Evolutionary conservation across 2,888 invertebrate species (phyloP), one percentile per base, ranked within the genome.

Genomic region (Melikaiella ostensackeni): DNA sequence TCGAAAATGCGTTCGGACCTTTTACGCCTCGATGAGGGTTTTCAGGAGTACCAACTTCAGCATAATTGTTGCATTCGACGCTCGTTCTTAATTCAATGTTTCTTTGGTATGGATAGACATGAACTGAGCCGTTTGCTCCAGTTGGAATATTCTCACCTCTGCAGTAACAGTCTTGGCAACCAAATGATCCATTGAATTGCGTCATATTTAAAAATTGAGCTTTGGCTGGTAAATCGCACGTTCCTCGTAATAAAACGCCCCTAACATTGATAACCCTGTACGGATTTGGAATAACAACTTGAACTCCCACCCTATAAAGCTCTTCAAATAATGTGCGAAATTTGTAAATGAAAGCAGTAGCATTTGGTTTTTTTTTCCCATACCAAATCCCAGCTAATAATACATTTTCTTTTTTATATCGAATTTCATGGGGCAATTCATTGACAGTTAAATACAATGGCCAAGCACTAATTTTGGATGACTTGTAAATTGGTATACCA

Each of bases 361-460:
- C 64, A 33, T 79, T 66, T 19, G 81, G 80, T 82, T 84, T 50
- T 76, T 61, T 59, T 75, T 66, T n/a, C 0, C 81, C 82, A 70
- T 78, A 82, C 83, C 81, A 83, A 9, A 81, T 59, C 13, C 75
- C 79, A 11, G 74, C 57, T 6, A 84, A 75, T 24, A 84, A 21
- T 0, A 78, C 46, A 61, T 84, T 84, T 57, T 82, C 75, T 75
- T 62, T 59, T 70, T 75, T 80, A 13, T 55, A 76, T 13, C 80
- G 61, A 24, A 79, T 50, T 21, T 77, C n/a, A 19, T 19, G 27
- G 0, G 75, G 75, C 7, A 63, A 63, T 13, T 75, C 75, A 46
- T 75, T 75, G 7, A 75, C 42, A 46, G 62, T 42, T 8, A 75
- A 30, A 42, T 75, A 75, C 24, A 75, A 9, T 2, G 75, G 62